These are phyloP conservation scores for Pollachius pollachius DNA, from an alignment of 2,113 vertebrate species.

Conservation along the genomic window DNA sequence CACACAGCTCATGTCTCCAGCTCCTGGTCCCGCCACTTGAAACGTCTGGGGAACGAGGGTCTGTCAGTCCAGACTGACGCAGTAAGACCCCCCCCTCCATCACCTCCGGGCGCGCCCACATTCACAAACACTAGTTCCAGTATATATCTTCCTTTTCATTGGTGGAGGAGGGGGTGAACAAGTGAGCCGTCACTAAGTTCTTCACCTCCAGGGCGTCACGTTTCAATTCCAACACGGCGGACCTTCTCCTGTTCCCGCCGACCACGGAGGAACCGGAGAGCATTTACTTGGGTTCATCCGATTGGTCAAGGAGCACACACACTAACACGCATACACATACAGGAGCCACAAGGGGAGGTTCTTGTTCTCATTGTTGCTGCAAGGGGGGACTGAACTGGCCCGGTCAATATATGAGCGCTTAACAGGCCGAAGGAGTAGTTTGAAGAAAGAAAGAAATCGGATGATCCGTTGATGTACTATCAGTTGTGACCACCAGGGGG, in stretches of 20 bases:
- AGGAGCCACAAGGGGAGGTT: constrained; percentile 33
- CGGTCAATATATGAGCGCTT: constrained; percentile 34
- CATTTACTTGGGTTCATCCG: constrained; percentile 34
- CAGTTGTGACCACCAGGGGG: constrained; percentile 23
- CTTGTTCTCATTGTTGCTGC: constrained; percentile 44
- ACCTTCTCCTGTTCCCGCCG: constrained; percentile 33
- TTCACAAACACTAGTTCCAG: not conserved
- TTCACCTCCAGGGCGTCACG: too few relatives aligned
- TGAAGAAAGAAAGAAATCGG: constrained; percentile 5
- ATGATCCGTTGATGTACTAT: constrained; percentile 49
- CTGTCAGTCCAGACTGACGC: constrained; percentile 36
- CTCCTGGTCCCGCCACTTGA: constrained; percentile 49
- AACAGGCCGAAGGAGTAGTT: constrained; percentile 24
- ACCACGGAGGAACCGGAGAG: constrained; percentile 12
- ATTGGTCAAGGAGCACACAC: constrained; percentile 47
- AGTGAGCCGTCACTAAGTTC: not conserved
- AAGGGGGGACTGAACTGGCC: constrained; percentile 35
- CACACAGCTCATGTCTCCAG: constrained; percentile 53
- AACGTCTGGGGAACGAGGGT: constrained; percentile 28
- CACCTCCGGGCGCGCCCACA: constrained; percentile 36
- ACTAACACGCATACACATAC: constrained; percentile 1
- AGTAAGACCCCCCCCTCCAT: constrained; percentile 26
- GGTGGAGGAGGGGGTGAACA: not conserved
- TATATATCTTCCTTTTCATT: not conserved
- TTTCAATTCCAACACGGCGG: constrained; percentile 38